phyloP scores from a whole-genome alignment of 2,888 invertebrate genomes.

The Macrophya alboannulata region DNA sequence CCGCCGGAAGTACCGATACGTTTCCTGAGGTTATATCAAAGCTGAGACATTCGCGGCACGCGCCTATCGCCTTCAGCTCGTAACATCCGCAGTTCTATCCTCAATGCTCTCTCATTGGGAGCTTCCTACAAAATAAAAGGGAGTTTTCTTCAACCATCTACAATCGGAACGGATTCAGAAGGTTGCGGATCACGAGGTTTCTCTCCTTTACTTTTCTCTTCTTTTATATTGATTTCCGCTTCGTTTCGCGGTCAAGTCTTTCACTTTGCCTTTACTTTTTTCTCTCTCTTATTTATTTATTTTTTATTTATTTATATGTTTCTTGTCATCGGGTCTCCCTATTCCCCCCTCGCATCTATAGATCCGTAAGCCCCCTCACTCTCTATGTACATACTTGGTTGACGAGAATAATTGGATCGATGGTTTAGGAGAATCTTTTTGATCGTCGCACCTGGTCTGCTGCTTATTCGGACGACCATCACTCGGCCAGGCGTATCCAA shows the following conservation, averaged over 20 bases:
- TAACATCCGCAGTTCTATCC: conserved; percentile 3
- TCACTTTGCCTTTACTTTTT: neutral
- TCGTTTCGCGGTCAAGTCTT: conserved; percentile 22
- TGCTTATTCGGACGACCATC: neutral
- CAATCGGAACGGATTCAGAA: neutral
- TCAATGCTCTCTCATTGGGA: conserved; percentile 1
- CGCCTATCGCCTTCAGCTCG: neutral
- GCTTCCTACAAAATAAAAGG: neutral
- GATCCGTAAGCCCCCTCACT: neutral
- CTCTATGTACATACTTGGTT: neutral
- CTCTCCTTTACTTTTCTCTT: neutral
- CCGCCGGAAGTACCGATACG: conserved; percentile 13
- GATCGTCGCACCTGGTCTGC: neutral
- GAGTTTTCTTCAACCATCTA: neutral
- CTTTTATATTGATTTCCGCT: neutral
- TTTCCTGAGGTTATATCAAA: conserved; percentile 31
- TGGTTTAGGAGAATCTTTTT: neutral
- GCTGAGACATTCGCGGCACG: conserved; percentile 33
- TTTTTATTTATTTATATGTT: neutral
- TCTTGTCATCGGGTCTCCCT: neutral
- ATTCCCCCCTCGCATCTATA: neutral
- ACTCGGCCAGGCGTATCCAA: conserved; percentile 28
- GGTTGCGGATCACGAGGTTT: neutral
- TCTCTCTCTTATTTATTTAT: neutral
- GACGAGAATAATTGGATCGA: conserved; percentile 30